Base-by-base conservation (phyloP, 2,888 invertebrate genomes). In the Pollenia labialis region DNA sequence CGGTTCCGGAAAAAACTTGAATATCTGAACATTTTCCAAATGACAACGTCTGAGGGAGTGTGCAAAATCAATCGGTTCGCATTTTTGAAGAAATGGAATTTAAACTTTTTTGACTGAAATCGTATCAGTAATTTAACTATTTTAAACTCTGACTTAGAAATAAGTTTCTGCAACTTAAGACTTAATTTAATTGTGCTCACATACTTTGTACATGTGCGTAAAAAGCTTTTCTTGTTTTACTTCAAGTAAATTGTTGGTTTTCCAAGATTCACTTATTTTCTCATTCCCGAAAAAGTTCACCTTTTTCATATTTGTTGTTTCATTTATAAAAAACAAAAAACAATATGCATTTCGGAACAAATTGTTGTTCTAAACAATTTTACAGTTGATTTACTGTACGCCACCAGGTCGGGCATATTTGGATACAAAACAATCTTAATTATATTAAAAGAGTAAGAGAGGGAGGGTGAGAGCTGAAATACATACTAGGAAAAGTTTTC, bases 291-390 rank as follows among this genome's bases (percentile, higher is more conserved):
- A 58, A 52, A 66, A 50, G 11, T 71, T 69, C 18, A 48, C 7
- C 16, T n/a, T 8, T n/a, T 4, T 8, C 46, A 48, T 32, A 9
- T 58, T 32, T 11, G 12, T 56, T 46, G 7, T 12, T 54, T n/a
- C 2, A 12, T 8, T 14, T 11, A 50, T 3, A 62, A 23, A 23
- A 58, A 68, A 48, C 4, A 16, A 71, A 48, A 50, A 68, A 46
- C 4, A 12, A 69, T 40, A 23, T n/a, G 8, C 48, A 69, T 54
- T 74, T 50, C 52, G 50, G 1, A 85, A 62, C 68, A 82, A 79
- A 60, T 83, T 83, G 75, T 76, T 80, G 75, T 76, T 74, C 69
- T 75, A 80, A 83, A 83, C 80, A 83, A 83, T 86, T 86, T 76
- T 71, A 80, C 71, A 71, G 71, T 83, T 86, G 82, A 86, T 79